These are phyloP conservation scores for Stegostoma tigrinum DNA, from an alignment of 2,113 vertebrate genomes.

Conservation along the genomic window DNA sequence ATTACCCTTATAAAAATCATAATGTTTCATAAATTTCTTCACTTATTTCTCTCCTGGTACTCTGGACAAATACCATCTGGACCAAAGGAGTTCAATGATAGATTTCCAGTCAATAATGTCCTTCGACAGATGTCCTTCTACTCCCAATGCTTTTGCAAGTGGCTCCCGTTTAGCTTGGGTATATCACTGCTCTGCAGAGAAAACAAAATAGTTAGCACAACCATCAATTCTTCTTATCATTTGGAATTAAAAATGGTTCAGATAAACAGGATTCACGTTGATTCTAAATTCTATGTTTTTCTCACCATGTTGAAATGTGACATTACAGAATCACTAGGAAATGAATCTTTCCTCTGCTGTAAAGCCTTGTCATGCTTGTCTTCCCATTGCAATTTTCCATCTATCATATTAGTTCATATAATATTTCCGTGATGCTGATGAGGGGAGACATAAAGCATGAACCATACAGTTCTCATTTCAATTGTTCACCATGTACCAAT, in stretches of 20 bases:
- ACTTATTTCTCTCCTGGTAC: not conserved
- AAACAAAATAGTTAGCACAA: not conserved
- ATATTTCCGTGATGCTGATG: not conserved
- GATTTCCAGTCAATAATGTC: not conserved
- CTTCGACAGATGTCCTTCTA: not conserved
- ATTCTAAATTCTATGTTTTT: not conserved
- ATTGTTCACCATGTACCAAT: not conserved
- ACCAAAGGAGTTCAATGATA: not conserved
- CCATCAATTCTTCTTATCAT: not conserved
- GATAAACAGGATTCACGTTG: not conserved
- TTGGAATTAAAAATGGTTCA: not conserved
- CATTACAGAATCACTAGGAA: not conserved
- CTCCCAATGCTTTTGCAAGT: not conserved
- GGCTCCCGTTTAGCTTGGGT: not conserved
- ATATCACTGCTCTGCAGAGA: not conserved
- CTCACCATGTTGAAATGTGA: not conserved
- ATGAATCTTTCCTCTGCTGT: constrained; percentile 6
- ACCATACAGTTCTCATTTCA: constrained; percentile 4
- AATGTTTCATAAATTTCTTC: not conserved
- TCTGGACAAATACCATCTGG: not conserved
- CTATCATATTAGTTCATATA: constrained; percentile 10
- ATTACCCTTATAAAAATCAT: not conserved
- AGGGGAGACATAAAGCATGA: constrained; percentile 1
- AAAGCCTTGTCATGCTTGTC: constrained; percentile 22
- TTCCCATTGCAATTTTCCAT: constrained; percentile 1